Percentiles rank a stretch among this genome's conserved stretches.
phyloP scores from a whole-genome alignment of 2,888 invertebrate genomes.

The Panopea generosa region DNA sequence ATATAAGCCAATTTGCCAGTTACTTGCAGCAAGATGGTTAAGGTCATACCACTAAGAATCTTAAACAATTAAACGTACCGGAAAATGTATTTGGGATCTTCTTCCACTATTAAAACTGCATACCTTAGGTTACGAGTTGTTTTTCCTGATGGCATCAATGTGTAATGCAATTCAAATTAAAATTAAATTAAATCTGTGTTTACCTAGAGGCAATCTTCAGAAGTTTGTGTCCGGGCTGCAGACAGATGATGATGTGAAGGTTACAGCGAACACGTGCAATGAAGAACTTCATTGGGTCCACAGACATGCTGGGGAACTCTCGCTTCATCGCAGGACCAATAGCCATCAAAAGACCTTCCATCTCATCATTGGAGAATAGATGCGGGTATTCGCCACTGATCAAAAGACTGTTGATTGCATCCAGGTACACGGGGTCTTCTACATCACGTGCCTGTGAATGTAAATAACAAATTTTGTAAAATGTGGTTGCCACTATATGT shows the following conservation, averaged over 20 bases:
- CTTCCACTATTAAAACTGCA: too few species aligned
- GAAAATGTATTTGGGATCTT: too few species aligned
- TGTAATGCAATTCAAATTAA: too few species aligned
- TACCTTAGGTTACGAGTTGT: too few species aligned
- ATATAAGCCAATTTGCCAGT: too few species aligned
- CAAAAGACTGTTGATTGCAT: constrained; percentile 84
- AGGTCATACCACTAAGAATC: too few species aligned
- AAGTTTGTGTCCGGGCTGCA: constrained; percentile 81
- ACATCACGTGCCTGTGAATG: constrained; percentile 82
- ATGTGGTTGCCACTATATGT: too few species aligned
- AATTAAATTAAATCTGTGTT: too few species aligned
- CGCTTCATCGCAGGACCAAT: constrained; percentile 82
- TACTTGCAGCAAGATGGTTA: too few species aligned
- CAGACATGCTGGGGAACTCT: constrained; percentile 80
- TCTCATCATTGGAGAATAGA: constrained; percentile 85
- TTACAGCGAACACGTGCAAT: constrained; percentile 84
- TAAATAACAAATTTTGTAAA: too few species aligned
- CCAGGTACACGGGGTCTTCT: constrained; percentile 82
- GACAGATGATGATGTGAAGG: constrained; percentile 83
- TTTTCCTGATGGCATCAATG: too few species aligned
- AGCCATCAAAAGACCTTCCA: constrained; percentile 84
- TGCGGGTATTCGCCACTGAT: constrained; percentile 84
- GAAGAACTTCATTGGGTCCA: constrained; percentile 84
- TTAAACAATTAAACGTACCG: too few species aligned
- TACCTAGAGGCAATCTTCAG: constrained; percentile 79